Conservation (phyloP, 2,888 invertebrate genomes). For the Latheticus oryzae region DNA sequence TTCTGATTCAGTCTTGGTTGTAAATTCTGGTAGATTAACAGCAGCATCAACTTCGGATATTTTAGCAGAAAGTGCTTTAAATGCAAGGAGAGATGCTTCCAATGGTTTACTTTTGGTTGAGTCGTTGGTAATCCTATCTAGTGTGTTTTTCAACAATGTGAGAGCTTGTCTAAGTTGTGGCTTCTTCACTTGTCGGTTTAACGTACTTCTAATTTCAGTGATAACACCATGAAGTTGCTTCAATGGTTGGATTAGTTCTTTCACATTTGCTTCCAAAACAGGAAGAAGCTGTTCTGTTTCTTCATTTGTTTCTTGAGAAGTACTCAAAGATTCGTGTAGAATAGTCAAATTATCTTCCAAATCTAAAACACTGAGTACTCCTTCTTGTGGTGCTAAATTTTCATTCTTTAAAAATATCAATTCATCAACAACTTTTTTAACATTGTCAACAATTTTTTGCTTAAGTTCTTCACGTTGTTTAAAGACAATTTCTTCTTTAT, state of each 20-base stretch:
- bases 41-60: slow-evolving; percentile 20
- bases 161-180: slow-evolving; percentile 43
- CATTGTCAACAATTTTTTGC: slow-evolving; percentile 4
- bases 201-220: slow-evolving; percentile 41
- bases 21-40: slow-evolving; percentile 1
- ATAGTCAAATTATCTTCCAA: slow-evolving; percentile 22
- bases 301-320: slow-evolving; percentile 2
- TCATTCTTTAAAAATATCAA: slow-evolving; percentile 38
- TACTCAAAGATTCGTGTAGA: slow-evolving; percentile 13
- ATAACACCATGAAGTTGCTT: slow-evolving; percentile 46
- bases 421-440: slow-evolving; percentile 15
- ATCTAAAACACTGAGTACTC: slow-evolving; percentile 46
- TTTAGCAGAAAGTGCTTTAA: slow-evolving; percentile 41
- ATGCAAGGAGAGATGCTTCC: slow-evolving; percentile 36
- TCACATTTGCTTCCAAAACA: slow-evolving; percentile 21
- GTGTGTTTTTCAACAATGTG: slow-evolving; percentile 32
- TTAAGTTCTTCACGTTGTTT: slow-evolving; percentile 2
- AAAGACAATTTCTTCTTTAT: neutral
- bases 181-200: slow-evolving; percentile 42
- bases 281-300: neutral
- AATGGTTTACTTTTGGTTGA: slow-evolving; percentile 34
- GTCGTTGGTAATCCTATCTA: slow-evolving; percentile 36
- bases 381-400: slow-evolving; percentile 46
- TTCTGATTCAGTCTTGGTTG: slow-evolving; percentile 19
- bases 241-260: slow-evolving; percentile 43